phyloP scores from a whole-genome alignment of 2,113 vertebrate species.

The Tretioscincus oriximinensis region DNA sequence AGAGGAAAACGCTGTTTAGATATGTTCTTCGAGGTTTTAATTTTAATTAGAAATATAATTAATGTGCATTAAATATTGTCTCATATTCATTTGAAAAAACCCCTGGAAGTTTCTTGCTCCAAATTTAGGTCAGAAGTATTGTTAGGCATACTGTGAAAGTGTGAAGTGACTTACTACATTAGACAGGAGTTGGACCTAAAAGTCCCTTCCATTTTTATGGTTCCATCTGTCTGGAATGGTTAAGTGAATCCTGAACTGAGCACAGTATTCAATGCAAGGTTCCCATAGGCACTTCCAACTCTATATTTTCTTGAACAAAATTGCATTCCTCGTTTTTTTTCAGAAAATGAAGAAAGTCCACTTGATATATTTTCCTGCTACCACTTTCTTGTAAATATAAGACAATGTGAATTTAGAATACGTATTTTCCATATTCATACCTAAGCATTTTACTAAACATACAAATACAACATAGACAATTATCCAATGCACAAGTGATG shows the following conservation, averaged over 20 bases:
- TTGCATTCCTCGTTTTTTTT: background rate
- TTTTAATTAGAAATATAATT: background rate
- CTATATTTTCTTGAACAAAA: background rate
- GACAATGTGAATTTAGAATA: background rate
- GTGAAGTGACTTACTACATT: background rate
- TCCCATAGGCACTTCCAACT: no score
- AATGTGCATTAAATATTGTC: background rate
- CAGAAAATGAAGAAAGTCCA: background rate
- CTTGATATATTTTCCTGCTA: background rate
- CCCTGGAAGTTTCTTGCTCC: background rate
- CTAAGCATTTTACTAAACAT: background rate
- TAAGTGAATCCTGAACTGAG: no score
- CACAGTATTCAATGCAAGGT: no score
- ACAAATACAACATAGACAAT: background rate
- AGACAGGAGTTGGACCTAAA: background rate
- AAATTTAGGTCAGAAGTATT: background rate
- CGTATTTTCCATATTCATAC: background rate
- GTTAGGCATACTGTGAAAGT: background rate
- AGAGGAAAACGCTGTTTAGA: background rate
- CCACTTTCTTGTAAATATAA: background rate
- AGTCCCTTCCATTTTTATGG: no score
- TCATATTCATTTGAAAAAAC: background rate
- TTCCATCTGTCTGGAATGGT: no score
- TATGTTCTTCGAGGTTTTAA: background rate
- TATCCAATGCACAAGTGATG: no score